Evolutionary conservation across 1,140 invertebrate genomes (phyloP), one percentile per base, ranked within the genome.

Genomic region (Pogonomyrmex californicus): DNA sequence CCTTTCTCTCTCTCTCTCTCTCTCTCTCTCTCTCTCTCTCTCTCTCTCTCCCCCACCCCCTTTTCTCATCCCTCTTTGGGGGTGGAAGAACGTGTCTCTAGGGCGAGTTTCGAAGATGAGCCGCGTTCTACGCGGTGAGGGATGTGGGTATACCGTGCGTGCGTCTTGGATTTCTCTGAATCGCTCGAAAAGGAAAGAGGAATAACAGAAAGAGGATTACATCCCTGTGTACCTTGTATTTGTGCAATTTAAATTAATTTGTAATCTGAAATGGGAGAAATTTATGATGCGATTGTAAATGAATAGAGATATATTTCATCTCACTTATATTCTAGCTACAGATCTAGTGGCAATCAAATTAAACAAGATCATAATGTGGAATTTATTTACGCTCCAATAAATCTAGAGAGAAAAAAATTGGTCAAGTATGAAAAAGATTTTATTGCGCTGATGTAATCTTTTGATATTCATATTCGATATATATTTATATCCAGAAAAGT

Each of bases 41-140:
- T 44, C n/a, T 30, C 65, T 30, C n/a, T 44, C 41, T 44, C 17
- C 30, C 63, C n/a, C n/a, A n/a, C n/a, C n/a, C 44, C 38, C 44
- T 4, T 63, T 6, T 38, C 14, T 63, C 33, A 17, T 17, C 36
- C 9, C 23, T 23, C 23, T 10, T 49, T 4, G 30, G 4, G 30
- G 33, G 33, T 7, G 33, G 4, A 12, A 38, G 70, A 54, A 36
- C 14, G 70, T 23, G 71, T 41, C 71, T 41, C 71, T n/a, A 75
- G 51, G 71, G 33, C 36, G 51, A 30, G n/a, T 23, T 75, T 44
- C n/a, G n/a, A 51, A 60, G 33, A 60, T 66, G 60, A 79, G 7
- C 12, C 44, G 60, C 58, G 33, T 36, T 44, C 23, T 23, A 23
- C 41, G 41, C 41, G 41, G 1, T 14, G 14, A 33, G 23, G 10